Evolutionary conservation across 2,113 vertebrate species (phyloP), one percentile per base, ranked within the genome.

Genomic region (Apteryx mantelli): DNA sequence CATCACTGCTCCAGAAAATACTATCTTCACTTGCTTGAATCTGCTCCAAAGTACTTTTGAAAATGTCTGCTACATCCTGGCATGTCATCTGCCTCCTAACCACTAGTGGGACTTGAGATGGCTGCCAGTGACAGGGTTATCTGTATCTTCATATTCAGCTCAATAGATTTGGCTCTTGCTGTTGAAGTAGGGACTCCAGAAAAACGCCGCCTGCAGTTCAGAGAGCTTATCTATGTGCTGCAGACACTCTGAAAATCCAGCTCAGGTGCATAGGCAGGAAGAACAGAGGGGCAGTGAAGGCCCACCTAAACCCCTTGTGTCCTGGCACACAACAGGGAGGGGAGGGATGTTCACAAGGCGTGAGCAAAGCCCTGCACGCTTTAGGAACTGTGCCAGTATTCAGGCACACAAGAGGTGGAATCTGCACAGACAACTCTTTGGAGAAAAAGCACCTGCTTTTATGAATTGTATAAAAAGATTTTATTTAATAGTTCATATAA

Each of bases 281-380:
- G 24, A 82, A 13, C 20, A 81, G 55, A 79, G 32, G 30, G 13
- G 4, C 3, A 28, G 1, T 60, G 69, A 91, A 75, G 12, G 9
- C 5, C 14, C 20, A 40, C 12, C 42, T 85, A 74, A 89, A 32
- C 32, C 44, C 26, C 15, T 38, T 74, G 40, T 13, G 36, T 50
- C 50, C 36, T 80, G 73, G 44, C 13, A 63, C 32, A 55, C 0
- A 56, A 28, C 55, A 56, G 55, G 24, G 55, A 56, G 55, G 55
- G 21, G 44, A 46, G 44, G 44, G 28, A 2, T 40, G 7, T 68
- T 73, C 28, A 58, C 17, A 75, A 81, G 15, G 13, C 13, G 36
- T 0, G 0, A 78, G 18, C 63, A 80, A n/a, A 28, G n/a, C 13
- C 32, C 12, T 2, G 0, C 2, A 7, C 0, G 0, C 20, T 77